phyloP scores from a whole-genome alignment of 1,140 invertebrate species.

The Fopius arisanus region DNA sequence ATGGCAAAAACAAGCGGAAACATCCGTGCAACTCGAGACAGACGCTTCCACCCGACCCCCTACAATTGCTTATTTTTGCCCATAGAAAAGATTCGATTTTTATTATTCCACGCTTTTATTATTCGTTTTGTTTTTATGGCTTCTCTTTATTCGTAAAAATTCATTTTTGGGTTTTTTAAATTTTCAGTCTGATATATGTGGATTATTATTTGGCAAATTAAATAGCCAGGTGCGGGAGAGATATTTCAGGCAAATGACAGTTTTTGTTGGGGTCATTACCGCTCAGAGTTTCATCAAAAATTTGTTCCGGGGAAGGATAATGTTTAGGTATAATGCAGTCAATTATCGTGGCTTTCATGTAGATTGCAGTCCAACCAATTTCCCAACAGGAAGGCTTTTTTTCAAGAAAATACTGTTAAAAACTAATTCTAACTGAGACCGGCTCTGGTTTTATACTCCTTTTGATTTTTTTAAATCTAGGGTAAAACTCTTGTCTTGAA shows the following conservation, averaged over 20 bases:
- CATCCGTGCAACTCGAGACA: slow-evolving; percentile 43
- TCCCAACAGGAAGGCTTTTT: too few species aligned
- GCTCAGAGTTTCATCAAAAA: not conserved
- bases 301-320: not conserved
- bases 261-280: not conserved
- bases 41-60: not conserved
- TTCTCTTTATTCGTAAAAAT: not conserved
- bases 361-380: too few species aligned
- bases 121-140: not conserved
- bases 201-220: too few species aligned
- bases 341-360: not conserved
- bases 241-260: not conserved
- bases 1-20: slow-evolving; percentile 60
- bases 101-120: not conserved
- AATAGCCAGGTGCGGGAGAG: too few species aligned
- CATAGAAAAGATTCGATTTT: not conserved
- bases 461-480: too few species aligned
- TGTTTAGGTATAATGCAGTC: not conserved
- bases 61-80: not conserved
- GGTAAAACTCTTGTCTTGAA: too few species aligned
- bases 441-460: too few species aligned
- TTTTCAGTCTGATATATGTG: too few species aligned
- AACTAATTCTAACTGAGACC: too few species aligned
- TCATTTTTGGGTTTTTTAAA: not conserved
- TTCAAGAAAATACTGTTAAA: too few species aligned